Base-by-base conservation (phyloP, 53 echinoderm and acorn worm species). In the Echinometra lucunter region DNA sequence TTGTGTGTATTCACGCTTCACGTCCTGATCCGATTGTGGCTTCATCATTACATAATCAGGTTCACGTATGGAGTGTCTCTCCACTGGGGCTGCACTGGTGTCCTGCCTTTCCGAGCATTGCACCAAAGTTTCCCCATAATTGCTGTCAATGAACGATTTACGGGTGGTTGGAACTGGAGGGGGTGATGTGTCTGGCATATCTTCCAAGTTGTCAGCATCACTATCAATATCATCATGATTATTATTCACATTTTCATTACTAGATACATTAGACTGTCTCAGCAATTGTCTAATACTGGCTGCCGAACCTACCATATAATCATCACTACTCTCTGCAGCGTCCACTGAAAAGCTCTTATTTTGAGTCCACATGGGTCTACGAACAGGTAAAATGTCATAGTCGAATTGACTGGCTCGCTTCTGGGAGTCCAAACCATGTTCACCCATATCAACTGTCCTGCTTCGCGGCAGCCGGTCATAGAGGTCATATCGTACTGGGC, bases 161-260 rank as follows among this genome's bases (percentile, higher is more conserved):
- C 85, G 82, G 35, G 49, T 25, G 18, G 94, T 94, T 27, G 94
- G 94, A 27, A 94, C 94, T 30, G 94, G 94, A 67, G 94, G 94
- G 38, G 94, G 94, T 23, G 94, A 83, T 13, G n/a, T 63, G 1
- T 94, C 94, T 18, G 94, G 94, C 94, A 94, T 94, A 63, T 94
- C 94, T 42, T 94, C 83, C 35, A 94, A 57, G 37, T 94, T 44
- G 66, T 94, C 94, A 34, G 35, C 93, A 93, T 93, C 93, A 91
- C 47, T 2, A 32, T 70, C 92, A 47, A 66, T 45, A 57, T 55
- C 34, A 30, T 78, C 93, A n/a, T 74, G 45, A 34, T 78, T 60
- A 66, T 60, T 60, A 60, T 89, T 60, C 89, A 58, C 89, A 60
- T 58, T 60, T 37, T 89, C 89, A 60, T 60, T 57, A 60, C 37